phyloP scores from a whole-genome alignment of 2,888 invertebrate species.

The Gryllus longicercus region DNA sequence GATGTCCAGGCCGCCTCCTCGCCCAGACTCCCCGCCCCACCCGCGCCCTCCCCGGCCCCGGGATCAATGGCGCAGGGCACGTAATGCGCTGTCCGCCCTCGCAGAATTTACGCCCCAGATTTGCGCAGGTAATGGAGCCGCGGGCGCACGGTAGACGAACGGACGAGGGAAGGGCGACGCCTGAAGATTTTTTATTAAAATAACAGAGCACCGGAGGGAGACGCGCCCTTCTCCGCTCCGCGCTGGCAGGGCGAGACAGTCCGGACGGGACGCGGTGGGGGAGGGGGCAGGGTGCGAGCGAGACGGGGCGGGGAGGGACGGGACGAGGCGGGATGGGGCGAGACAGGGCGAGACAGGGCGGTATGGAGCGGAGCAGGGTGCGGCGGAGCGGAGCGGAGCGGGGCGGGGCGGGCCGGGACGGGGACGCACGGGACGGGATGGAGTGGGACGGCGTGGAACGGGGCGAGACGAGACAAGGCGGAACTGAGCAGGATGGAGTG shows the following conservation, averaged over 20 bases:
- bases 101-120: background rate
- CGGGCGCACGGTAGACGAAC: background rate
- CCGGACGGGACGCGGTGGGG: background rate
- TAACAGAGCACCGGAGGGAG: background rate
- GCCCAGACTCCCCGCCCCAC: background rate
- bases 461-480: background rate
- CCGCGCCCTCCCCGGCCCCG: background rate
- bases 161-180: background rate
- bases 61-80: background rate
- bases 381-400: too few relatives aligned
- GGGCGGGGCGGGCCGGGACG: too few relatives aligned
- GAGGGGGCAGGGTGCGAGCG: background rate
- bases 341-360: too few relatives aligned
- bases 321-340: too few relatives aligned
- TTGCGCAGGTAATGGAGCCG: slow-evolving; percentile 4
- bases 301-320: too few relatives aligned
- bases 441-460: background rate
- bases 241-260: background rate
- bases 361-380: background rate
- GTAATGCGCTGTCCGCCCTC: background rate
- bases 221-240: background rate
- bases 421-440: too few relatives aligned
- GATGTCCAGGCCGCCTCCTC: background rate
- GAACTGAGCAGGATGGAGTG: too few relatives aligned
- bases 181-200: slow-evolving; percentile 3